Conservation (phyloP, 2,113 vertebrate genomes). For the Mus pahari region DNA sequence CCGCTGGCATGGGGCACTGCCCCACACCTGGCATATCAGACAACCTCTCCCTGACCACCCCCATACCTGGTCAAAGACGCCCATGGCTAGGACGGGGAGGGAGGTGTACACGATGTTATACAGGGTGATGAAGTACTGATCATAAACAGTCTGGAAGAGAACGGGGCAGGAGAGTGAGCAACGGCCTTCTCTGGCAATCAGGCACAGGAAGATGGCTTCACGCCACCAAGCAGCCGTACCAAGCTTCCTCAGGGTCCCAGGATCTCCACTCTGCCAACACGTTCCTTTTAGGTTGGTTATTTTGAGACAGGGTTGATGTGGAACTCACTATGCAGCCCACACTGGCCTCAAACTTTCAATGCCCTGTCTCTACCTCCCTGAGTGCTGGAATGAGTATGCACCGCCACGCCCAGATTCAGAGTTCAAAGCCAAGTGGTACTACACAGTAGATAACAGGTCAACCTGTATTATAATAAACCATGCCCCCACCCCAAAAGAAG, state of each 20-base stretch:
- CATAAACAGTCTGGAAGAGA: conserved; percentile 93
- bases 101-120: conserved; percentile 98
- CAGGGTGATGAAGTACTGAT: conserved; percentile 98
- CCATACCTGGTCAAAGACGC: conserved; percentile 95
- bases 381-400: background rate
- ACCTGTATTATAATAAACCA: background rate
- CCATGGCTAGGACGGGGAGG: conserved; percentile 97
- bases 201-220: background rate
- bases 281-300: background rate
- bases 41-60: background rate
- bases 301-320: background rate
- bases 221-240: rapidly evolving
- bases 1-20: background rate
- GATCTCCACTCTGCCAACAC: background rate
- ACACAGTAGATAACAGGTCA: background rate
- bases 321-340: background rate
- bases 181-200: rapidly evolving
- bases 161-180: rapidly evolving
- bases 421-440: background rate
- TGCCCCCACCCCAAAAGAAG: too few species aligned
- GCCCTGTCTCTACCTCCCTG: background rate
- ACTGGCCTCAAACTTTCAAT: background rate
- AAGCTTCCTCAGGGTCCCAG: background rate
- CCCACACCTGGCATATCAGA: background rate
- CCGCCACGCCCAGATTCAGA: background rate